Base-by-base conservation (phyloP, 2,113 vertebrate genomes). In the Eonycteris spelaea region DNA sequence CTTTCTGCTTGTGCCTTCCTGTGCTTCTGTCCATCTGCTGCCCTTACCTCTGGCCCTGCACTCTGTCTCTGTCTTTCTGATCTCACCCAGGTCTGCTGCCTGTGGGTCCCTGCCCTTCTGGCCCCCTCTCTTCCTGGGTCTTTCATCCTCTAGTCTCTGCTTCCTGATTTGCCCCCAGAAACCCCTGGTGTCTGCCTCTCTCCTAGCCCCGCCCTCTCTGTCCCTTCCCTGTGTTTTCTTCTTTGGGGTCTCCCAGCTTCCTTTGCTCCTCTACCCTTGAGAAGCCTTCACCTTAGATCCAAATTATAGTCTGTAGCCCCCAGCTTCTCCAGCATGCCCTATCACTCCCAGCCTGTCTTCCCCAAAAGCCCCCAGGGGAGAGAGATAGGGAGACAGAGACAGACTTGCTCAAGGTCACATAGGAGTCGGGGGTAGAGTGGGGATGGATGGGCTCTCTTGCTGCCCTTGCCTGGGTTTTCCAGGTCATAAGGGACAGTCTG, bases 341-440 rank as follows among this genome's bases (percentile, higher is more conserved):
- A 21, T 71, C 35, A n/a, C 26, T 45, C 63, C 19, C 26, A 55
- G 53, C 38, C 43, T 75, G 6, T 83, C 45, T 48, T 90, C 93
- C 24, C 19, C 80, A 94, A 75, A 95, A 83, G 15, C 63, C 53
- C 45, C 11, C 75, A 74, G 78, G 74, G 30, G 30, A 88, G 38
- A 40, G 45, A n/a, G 80, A 71, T 7, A 59, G 22, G 61, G 57
- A 83, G 67, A 65, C 80, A 70, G 16, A 91, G 43, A 75, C 21
- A 30, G 86, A 79, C 68, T 90, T 92, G 74, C 67, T 97, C 93
- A 96, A 95, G 95, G 96, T 97, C 94, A 90, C 16, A 1, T 51
- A 35, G 82, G 38, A 91, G 82, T 77, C 0, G 0, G 55, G 35
- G 43, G 35, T 82, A 59, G 48, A 95, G 40, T 9, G 28, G 48